A percentile compares a stretch with the other conserved stretches of the same genome.
These are phyloP conservation scores for Drosophila athabasca DNA, from an alignment of 1,140 invertebrate species.

Conservation along the genomic window DNA sequence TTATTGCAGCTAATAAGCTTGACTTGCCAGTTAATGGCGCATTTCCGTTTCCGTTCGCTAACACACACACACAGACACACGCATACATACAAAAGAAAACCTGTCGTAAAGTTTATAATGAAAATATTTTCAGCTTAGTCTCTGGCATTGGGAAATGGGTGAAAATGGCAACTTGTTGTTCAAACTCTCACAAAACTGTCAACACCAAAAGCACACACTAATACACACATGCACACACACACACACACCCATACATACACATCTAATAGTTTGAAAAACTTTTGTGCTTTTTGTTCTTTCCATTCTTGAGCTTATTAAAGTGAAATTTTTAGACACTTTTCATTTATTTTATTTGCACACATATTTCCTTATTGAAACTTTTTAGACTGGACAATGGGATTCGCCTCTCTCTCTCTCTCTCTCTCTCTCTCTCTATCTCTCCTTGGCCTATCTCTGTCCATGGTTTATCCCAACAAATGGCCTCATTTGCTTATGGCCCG, in stretches of 20 bases:
- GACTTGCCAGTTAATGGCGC: constrained; percentile 78
- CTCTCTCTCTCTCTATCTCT: background rate
- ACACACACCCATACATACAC: background rate
- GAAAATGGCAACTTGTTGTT: constrained; percentile 69
- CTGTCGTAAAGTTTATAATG: constrained; percentile 80
- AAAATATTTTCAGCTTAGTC: constrained; percentile 76
- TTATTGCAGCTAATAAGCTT: constrained; percentile 80
- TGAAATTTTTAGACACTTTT: constrained; percentile 65
- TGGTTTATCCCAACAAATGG: constrained; percentile 40
- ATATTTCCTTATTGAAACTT: constrained; percentile 76
- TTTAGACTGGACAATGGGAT: constrained; percentile 38
- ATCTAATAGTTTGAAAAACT: background rate
- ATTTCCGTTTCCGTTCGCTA: constrained; percentile 70
- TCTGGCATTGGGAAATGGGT: constrained; percentile 6
- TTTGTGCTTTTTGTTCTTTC: constrained; percentile 40
- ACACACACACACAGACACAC: constrained; percentile 20
- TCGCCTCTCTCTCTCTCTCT: background rate
- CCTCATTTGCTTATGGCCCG: constrained; percentile 38
- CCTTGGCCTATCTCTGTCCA: background rate
- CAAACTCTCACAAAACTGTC: constrained; percentile 54
- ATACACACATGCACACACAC: constrained; percentile 10
- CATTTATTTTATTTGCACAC: constrained; percentile 67
- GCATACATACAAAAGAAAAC: constrained; percentile 37
- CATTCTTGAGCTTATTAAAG: constrained; percentile 68
- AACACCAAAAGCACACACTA: constrained; percentile 38